These are phyloP conservation scores for Neogobius melanostomus DNA, from an alignment of 2,113 vertebrate species.

Conservation along the genomic window DNA sequence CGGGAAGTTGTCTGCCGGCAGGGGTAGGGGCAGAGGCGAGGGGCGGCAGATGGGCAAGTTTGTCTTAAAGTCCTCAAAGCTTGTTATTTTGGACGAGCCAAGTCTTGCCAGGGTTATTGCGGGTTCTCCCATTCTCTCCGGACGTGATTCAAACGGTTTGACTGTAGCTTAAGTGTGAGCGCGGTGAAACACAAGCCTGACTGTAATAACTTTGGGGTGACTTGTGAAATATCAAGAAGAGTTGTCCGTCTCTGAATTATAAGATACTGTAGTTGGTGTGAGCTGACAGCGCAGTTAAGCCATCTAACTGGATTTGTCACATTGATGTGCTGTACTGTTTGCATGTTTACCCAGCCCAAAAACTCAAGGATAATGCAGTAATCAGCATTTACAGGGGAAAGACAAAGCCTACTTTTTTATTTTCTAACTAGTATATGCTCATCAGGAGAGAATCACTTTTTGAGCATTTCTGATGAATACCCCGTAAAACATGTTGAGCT, in stretches of 20 bases:
- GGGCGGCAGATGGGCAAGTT: constrained; percentile 39
- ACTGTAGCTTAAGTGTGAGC: constrained; percentile 8
- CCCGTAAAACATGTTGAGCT: no score
- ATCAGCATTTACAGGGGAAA: not conserved
- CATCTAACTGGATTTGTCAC: not conserved
- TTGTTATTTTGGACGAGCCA: constrained; percentile 40
- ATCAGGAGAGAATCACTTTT: no score
- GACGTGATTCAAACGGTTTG: constrained; percentile 2
- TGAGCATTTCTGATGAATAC: no score
- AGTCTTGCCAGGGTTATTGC: constrained; percentile 16
- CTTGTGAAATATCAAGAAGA: constrained; percentile 31
- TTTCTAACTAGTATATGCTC: no score
- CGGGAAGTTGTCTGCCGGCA: constrained; percentile 51
- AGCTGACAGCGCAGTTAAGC: not conserved
- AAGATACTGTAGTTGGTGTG: not conserved
- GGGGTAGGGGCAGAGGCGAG: constrained; percentile 16
- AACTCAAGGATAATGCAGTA: not conserved
- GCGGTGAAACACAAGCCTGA: constrained; percentile 17
- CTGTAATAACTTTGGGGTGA: constrained; percentile 29
- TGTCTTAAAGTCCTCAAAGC: constrained; percentile 29
- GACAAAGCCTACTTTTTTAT: no score
- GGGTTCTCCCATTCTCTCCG: constrained; percentile 26
- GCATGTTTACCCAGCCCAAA: not conserved
- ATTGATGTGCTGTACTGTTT: not conserved
- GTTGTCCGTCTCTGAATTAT: not conserved